Evolutionary conservation across 2,888 invertebrate genomes (phyloP), one percentile per base, ranked within the genome.

Genomic region (Drosophila kuntzei): DNA sequence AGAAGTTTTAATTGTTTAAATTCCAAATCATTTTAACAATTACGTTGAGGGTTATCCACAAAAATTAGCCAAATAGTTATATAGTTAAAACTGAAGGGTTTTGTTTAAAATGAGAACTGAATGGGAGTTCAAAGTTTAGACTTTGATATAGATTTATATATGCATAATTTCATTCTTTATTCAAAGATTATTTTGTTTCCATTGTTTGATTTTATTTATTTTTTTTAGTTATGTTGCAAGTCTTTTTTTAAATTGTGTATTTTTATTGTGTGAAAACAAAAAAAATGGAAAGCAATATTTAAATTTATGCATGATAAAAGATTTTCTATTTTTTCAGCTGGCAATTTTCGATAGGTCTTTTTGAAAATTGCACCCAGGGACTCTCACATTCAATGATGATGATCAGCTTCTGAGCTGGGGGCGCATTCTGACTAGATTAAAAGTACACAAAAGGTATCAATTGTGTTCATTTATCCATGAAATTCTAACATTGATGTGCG

Each of bases 371-470:
- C 63, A 49, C 2, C n/a, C 34, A 27, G 8, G 41, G 18, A 36
- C 39, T 46, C 20, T 51, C 36, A 16, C 39, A 41, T 39, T 39
- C 53, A 29, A 20, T 53, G 53, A 36, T 41, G 16, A 39, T 46
- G 49, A 57, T 47, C 54, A 47, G 27, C 22, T 53, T 36, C 29
- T 20, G 50, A 49, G 62, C 60, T 51, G 43, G 18, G 53, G 64
- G 67, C 57, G 41, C 20, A 54, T 27, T 51, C 62, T 29, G 61
- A 53, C 53, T 63, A 78, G 75, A 80, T 79, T 79, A 80, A 79
- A 79, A 79, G 79, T 75, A 79, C 74, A 81, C 79, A 80, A 80
- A 79, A 79, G 75, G 81, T 79, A 79, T 80, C 81, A 79, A 79
- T 79, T 81, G 79, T 71, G 81, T 71, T 75, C 81, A 72, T 75